Conservation (phyloP, 2,888 invertebrate species). For the Cheilosia vernalis region DNA sequence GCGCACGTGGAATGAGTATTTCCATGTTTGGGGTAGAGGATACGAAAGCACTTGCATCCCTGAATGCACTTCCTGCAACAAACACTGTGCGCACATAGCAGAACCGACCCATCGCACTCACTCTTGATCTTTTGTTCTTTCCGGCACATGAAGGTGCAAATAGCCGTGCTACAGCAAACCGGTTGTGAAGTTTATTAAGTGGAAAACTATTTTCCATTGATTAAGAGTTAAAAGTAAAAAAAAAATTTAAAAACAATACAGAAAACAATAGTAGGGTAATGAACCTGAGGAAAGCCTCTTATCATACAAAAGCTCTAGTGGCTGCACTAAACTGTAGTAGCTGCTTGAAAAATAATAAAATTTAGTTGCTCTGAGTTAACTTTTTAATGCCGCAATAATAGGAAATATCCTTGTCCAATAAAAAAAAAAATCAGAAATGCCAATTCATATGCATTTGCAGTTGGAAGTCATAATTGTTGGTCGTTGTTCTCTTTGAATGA, state of each 20-base stretch:
- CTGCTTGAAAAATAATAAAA: too few relatives aligned
- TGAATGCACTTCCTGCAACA: slow-evolving; percentile 61
- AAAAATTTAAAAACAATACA: slow-evolving; percentile 10
- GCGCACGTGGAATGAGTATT: neutral
- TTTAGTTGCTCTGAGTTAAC: too few relatives aligned
- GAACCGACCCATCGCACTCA: slow-evolving; percentile 22
- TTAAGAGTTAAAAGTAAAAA: slow-evolving; percentile 45
- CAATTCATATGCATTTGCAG: too few relatives aligned
- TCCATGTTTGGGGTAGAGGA: neutral
- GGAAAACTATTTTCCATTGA: slow-evolving; percentile 73
- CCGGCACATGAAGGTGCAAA: slow-evolving; percentile 73
- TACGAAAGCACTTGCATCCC: slow-evolving; percentile 56
- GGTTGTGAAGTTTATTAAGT: slow-evolving; percentile 73
- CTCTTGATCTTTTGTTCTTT: slow-evolving; percentile 73
- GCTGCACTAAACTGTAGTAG: slow-evolving; percentile 12
- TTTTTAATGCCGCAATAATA: too few relatives aligned
- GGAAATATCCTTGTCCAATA: too few relatives aligned
- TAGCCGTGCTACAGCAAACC: slow-evolving; percentile 67
- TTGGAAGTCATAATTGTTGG: too few relatives aligned
- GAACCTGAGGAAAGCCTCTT: slow-evolving; percentile 15
- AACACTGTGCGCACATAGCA: slow-evolving; percentile 28
- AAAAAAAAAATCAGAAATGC: too few relatives aligned
- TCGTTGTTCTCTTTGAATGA: too few relatives aligned
- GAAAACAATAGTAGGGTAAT: slow-evolving; percentile 35
- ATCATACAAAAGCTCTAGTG: slow-evolving; percentile 6